A percentile compares a stretch with the other conserved stretches of the same genome.
These are phyloP conservation scores for Gambusia affinis DNA, from an alignment of 2,113 vertebrate species.

Conservation along the genomic window DNA sequence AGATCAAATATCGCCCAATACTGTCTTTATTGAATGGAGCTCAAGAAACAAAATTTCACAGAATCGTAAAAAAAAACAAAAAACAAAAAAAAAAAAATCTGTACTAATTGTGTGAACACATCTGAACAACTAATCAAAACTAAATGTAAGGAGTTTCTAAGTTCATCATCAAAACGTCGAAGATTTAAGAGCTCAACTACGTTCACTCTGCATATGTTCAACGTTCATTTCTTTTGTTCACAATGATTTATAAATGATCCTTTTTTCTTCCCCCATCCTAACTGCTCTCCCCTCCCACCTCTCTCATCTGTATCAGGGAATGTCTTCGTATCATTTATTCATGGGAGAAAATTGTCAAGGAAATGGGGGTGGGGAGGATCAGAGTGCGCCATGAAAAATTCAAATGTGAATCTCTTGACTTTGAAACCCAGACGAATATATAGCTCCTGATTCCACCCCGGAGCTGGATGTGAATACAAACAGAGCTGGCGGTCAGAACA, in stretches of 20 bases:
- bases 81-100: too few relatives aligned
- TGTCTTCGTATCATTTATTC: conserved; percentile 23
- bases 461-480: conserved; percentile 14
- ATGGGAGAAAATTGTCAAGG: neutral
- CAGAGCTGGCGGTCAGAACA: neutral
- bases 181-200: too few relatives aligned
- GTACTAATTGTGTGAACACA: too few relatives aligned
- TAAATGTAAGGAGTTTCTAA: too few relatives aligned
- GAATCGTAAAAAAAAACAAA: too few relatives aligned
- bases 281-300: neutral
- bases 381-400: conserved; percentile 8
- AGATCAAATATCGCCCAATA: too few relatives aligned
- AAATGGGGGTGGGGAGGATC: conserved; percentile 15
- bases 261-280: neutral
- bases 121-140: too few relatives aligned
- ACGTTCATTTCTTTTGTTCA: neutral
- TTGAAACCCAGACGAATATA: conserved; percentile 3
- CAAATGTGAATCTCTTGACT: conserved; percentile 5
- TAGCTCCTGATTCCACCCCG: neutral
- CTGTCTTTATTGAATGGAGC: too few relatives aligned
- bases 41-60: too few relatives aligned
- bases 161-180: too few relatives aligned
- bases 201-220: neutral
- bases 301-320: conserved; percentile 7
- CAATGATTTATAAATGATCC: neutral